Evolutionary conservation across 2,797 vertebrate species (phyloP).

Genomic region (Chaetophractus vellerosus): DNA sequence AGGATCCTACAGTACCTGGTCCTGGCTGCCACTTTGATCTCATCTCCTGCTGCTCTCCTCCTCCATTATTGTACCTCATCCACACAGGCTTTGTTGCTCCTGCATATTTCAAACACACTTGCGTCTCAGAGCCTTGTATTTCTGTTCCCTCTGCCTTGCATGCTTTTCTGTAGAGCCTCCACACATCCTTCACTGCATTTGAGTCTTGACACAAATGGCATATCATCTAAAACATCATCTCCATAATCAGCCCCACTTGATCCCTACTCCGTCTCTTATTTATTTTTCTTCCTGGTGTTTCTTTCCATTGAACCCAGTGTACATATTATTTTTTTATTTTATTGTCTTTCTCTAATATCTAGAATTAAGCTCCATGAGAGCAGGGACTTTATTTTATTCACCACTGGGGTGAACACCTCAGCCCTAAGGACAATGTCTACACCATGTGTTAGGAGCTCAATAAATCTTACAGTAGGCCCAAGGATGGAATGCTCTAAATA

Average conservation of each 20-base stretch:
- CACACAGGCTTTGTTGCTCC: background rate
- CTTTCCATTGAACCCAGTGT: background rate
- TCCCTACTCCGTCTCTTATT: background rate
- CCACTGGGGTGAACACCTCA: background rate
- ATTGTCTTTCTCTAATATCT: background rate
- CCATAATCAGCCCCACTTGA: background rate
- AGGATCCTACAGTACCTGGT: background rate
- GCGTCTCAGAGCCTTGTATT: background rate
- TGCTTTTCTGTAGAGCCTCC: background rate
- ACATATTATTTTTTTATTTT: background rate
- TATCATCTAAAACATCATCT: background rate
- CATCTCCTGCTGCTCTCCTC: background rate
- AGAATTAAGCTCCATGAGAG: background rate
- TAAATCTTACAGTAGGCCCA: background rate
- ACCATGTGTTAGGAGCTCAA: background rate
- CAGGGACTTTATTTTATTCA: background rate
- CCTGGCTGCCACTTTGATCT: background rate
- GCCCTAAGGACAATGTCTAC: background rate
- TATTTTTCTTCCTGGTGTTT: background rate
- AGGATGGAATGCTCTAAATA: background rate
- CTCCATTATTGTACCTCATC: background rate
- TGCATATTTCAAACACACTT: background rate
- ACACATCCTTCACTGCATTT: background rate
- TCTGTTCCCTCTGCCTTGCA: background rate
- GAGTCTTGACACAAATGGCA: background rate